Base-by-base conservation (phyloP, 2,113 vertebrate genomes). In the Centropristis striata region DNA sequence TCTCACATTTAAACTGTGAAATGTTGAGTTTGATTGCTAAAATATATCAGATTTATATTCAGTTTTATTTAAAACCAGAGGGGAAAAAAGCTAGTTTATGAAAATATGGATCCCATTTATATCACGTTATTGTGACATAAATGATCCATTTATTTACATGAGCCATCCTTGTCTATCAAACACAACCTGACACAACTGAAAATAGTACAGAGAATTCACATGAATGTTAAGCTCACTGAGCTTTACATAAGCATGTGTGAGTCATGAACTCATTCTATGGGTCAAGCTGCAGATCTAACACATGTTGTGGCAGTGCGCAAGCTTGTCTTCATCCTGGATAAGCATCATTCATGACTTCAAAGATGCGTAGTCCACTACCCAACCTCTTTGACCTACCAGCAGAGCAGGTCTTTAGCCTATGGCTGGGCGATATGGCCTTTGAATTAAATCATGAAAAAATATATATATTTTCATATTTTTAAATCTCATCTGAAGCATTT, bases 321-420 rank as follows among this genome's bases (percentile, higher is more conserved):
- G 41, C 72, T 83, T 25, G 23, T 47, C 36, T 61, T 71, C 50
- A 74, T 81, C 50, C 75, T 53, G 42, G 44, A 87, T 28, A 37
- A 87, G 66, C 54, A 55, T 12, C 60, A 37, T 75, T 82, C 51
- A 67, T 59, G 66, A n/a, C n/a, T n/a, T n/a, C n/a, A n/a, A n/a
- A n/a, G n/a, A n/a, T n/a, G n/a, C n/a, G n/a, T 61, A 81, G 49
- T 59, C 59, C 41, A 6, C 18, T 8, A 2, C 12, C 20, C 12
- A 66, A 47, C 32, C 46, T 44, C 46, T 39, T 15, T 63, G 41
- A 66, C 51, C 70, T 15, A 32, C n/a, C 7, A 59, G 11, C 37
- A n/a, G 8, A 54, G 32, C 13, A 50, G 11, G 37, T 50, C 12
- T 79, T 58, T 66, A 32, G 60, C 44, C 55, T 36, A 57, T 20